Conservation (phyloP, 2,797 vertebrate species). For the Trachurus trachurus region DNA sequence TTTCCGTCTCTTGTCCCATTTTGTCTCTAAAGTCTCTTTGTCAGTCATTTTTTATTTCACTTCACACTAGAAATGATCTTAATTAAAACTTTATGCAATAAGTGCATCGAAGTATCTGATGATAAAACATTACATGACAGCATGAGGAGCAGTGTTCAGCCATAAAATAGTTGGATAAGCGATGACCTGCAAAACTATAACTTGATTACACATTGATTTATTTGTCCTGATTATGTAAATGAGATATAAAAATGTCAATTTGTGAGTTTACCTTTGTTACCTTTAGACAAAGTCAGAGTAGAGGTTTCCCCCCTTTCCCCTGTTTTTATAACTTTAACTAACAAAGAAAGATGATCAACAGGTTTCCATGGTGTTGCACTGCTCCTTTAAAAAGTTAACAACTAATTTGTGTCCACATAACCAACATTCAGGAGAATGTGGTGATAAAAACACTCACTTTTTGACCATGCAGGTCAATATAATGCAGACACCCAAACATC, state of each 20-base stretch:
- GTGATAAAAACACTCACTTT: neutral
- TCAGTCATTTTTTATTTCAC: constrained; percentile 5
- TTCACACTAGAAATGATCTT: neutral
- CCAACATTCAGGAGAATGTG: neutral
- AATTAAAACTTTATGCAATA: neutral
- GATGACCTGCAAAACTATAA: neutral
- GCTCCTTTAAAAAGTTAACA: neutral
- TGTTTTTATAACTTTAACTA: neutral
- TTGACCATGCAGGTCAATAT: neutral
- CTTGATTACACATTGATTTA: neutral
- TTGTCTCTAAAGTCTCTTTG: constrained; percentile 21
- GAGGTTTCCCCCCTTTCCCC: neutral
- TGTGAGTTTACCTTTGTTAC: neutral
- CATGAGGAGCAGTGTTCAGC: too few species aligned
- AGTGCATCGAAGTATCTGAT: neutral
- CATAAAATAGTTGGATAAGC: neutral
- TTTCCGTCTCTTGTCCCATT: constrained; percentile 61
- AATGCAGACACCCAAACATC: neutral
- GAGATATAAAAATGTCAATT: neutral
- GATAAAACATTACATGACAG: neutral
- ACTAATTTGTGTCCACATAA: neutral
- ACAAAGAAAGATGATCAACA: too few species aligned
- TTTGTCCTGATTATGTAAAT: neutral
- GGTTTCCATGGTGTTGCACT: neutral
- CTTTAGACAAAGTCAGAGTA: neutral